These are phyloP conservation scores for Acanthurus tractus DNA, from an alignment of 2,797 vertebrate species.

Conservation along the genomic window DNA sequence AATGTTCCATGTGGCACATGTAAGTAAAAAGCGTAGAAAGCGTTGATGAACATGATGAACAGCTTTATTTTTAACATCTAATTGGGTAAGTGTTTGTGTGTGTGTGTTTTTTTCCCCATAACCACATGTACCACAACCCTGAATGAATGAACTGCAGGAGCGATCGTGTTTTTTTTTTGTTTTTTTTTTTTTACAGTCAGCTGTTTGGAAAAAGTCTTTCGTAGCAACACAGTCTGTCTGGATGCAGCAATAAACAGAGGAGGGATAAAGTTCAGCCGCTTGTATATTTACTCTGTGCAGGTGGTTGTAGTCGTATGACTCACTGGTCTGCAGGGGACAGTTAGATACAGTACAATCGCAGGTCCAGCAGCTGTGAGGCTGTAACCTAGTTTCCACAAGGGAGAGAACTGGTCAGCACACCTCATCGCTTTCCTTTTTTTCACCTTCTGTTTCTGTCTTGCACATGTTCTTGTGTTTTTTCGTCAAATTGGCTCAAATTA, in stretches of 20 bases:
- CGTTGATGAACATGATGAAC: too few relatives aligned
- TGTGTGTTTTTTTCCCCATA: slow-evolving; percentile 4
- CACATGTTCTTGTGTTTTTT: background rate
- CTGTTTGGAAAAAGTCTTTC: slow-evolving; percentile 25
- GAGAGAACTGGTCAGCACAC: slow-evolving; percentile 23
- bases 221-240: slow-evolving; percentile 12
- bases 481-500: slow-evolving; percentile 26
- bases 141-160: slow-evolving; percentile 25
- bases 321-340: slow-evolving; percentile 23
- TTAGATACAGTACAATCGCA: slow-evolving; percentile 19
- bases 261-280: slow-evolving; percentile 44
- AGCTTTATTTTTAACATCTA: background rate
- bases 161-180: slow-evolving; percentile 1
- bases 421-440: slow-evolving; percentile 4
- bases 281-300: slow-evolving; percentile 40
- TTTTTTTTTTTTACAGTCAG: slow-evolving; percentile 1
- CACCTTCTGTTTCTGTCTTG: background rate
- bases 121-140: background rate
- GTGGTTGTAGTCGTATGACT: slow-evolving; percentile 40
- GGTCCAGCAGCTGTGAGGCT: slow-evolving; percentile 57
- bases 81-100: background rate
- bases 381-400: slow-evolving; percentile 46
- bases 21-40: too few relatives aligned
- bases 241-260: slow-evolving; percentile 22
- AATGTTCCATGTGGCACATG: too few relatives aligned